Conservation (phyloP, 2,888 invertebrate genomes). For the Agriopis leucophaearia region DNA sequence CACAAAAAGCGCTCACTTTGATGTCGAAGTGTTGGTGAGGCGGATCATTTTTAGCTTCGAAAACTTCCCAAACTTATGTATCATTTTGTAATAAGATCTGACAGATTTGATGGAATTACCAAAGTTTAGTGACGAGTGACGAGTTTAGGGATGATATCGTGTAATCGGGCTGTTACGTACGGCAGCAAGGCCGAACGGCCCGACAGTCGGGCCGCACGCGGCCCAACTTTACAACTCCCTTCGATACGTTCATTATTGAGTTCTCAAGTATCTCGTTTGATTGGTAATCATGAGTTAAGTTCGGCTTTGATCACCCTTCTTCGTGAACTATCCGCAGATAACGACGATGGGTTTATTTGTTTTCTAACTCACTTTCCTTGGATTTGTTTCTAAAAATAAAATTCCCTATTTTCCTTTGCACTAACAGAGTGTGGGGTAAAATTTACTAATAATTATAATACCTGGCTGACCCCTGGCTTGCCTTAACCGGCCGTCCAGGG, state of each 20-base stretch:
- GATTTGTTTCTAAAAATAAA: conserved; percentile 13
- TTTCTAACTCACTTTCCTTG: conserved; percentile 17
- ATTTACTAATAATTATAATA: too few species aligned
- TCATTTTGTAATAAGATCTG: conserved; percentile 26
- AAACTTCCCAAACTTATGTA: conserved; percentile 19
- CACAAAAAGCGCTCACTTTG: conserved; percentile 17
- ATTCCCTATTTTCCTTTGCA: neutral
- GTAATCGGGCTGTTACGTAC: conserved; percentile 9
- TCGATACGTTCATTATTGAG: conserved; percentile 21
- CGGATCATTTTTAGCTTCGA: conserved; percentile 22
- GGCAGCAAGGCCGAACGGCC: neutral
- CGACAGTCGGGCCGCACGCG: neutral
- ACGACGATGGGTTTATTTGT: conserved; percentile 25
- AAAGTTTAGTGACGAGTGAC: conserved; percentile 9
- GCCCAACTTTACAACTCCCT: neutral
- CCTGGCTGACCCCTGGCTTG: too few species aligned
- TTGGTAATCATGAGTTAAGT: conserved; percentile 26
- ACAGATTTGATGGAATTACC: conserved; percentile 22
- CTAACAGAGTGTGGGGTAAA: neutral
- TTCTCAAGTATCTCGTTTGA: conserved; percentile 25
- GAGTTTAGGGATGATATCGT: conserved; percentile 12
- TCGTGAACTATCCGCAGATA: conserved; percentile 19
- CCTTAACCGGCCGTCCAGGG: too few species aligned
- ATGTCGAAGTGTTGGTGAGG: conserved; percentile 16
- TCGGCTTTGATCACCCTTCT: conserved; percentile 28